phyloP scores from a whole-genome alignment of 2,797 vertebrate species.

The Cossypha dichroa region DNA sequence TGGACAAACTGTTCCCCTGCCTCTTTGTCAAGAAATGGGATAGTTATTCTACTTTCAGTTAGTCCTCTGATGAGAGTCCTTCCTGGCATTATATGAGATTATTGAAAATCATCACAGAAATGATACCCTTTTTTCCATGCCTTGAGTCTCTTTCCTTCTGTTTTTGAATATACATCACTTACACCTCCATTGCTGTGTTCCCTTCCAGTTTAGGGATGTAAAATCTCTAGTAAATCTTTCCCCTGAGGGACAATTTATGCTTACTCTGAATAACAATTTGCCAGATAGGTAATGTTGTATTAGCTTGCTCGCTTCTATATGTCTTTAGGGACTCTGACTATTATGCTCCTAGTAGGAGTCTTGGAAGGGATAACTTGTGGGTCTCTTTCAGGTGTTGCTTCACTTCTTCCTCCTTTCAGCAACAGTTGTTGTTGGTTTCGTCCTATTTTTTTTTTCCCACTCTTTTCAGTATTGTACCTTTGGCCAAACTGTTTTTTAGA shows the following conservation, averaged over 20 bases:
- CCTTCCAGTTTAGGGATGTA: background rate
- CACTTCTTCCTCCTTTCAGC: background rate
- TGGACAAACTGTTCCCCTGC: background rate
- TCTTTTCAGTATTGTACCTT: background rate
- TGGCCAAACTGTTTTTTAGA: background rate
- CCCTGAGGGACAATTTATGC: background rate
- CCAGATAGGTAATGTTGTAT: background rate
- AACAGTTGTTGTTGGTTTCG: background rate
- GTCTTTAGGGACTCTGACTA: background rate
- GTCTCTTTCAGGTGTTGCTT: background rate
- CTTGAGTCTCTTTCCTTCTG: background rate
- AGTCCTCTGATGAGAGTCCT: background rate
- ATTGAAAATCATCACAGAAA: background rate
- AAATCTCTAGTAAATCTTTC: background rate
- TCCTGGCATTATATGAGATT: background rate
- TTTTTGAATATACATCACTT: background rate
- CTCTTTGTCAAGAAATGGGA: background rate
- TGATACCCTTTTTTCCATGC: background rate
- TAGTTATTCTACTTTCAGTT: background rate
- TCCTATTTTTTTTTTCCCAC: background rate
- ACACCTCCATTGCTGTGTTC: background rate
- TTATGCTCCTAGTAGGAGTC: background rate
- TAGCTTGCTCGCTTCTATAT: background rate
- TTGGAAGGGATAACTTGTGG: background rate
- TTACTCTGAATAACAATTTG: background rate